Evolutionary conservation across 2,888 invertebrate species (phyloP), one percentile per base, ranked within the genome.

Genomic region (Brachynemurus nebulosus): DNA sequence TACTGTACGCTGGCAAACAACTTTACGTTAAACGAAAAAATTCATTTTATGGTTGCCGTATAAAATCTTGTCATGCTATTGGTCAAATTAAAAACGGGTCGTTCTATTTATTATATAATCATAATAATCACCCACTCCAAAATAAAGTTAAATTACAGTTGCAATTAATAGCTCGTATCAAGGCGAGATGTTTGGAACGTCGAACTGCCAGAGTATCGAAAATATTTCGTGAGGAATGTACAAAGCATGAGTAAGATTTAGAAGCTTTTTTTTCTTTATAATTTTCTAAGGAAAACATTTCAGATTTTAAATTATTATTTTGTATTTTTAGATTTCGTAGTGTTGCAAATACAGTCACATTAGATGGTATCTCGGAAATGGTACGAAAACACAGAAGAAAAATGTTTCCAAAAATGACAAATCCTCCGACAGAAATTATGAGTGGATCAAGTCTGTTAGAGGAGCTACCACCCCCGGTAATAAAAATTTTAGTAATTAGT

Each of bases 341-440:
- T 4, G 42, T 42, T 4, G 35, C 35, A 14, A 20, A 25, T 23
- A 42, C 42, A 4, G 20, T 42, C 20, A 42, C 42, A n/a, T 42
- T 42, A 19, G 42, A 42, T 42, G 42, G 42, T 14, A 21, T 42
- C 19, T 42, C 42, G 9, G 34, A 42, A 21, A 35, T 42, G 35
- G 27, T 42, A 20, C 34, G 35, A n/a, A 34, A 18, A 20, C 17
- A 35, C 20, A 16, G 21, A 20, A 35, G 18, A 14, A 42, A 42
- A 35, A 23, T 17, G 7, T 42, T 17, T 34, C 42, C 42, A 18
- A 34, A 18, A 34, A 19, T 17, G 16, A 17, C 35, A 11, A 20
- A 21, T n/a, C 21, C 27, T 11, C 35, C 27, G 14, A 20, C 14
- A 11, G 35, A 42, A 14, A 27, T 40, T 9, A 35, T 35, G 18